Evolutionary conservation across 1,140 invertebrate species (phyloP), one percentile per base, ranked within the genome.

Genomic region (Samia ricini): DNA sequence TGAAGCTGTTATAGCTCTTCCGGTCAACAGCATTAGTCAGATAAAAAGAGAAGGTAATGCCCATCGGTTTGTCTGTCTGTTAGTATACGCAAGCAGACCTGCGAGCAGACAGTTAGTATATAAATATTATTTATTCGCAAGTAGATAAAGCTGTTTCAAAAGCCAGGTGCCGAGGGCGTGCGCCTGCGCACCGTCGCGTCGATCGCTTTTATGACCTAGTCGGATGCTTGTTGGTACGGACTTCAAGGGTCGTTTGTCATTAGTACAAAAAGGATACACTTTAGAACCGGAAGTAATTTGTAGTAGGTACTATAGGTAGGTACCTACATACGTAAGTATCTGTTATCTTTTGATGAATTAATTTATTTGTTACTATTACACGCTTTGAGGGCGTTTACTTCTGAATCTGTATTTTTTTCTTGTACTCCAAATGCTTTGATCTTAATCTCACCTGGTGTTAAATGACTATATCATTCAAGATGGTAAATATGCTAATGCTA

Each of bases 211-310:
- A 63, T 72, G 56, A 54, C 24, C 48, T 69, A 63, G 57, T 65
- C 65, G 56, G 65, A 69, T n/a, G n/a, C n/a, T n/a, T 42, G 33
- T 15, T 42, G 3, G 33, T 42, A 42, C 4, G 33, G 33, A 42
- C 33, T 15, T 42, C 33, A 42, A 63, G 51, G 63, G 66, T 26
- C 65, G 68, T 60, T 58, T 62, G 61, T 60, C 29, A 50, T 57
- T 66, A 64, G 69, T 76, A 70, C 18, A 56, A 26, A 57, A 62
- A 71, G 64, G 69, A 69, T 60, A 66, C 61, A 56, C 74, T 79
- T 63, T 26, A 72, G 33, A n/a, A 69, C 63, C 68, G 81, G 81
- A 83, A 81, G 76, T 66, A 62, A 74, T 71, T 72, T 72, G 63
- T 77, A 56, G 64, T 33, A n/a, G n/a, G n/a, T n/a, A n/a, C n/a